Conservation (phyloP, 2,888 invertebrate genomes). For the Tenthredo distinguenda region DNA sequence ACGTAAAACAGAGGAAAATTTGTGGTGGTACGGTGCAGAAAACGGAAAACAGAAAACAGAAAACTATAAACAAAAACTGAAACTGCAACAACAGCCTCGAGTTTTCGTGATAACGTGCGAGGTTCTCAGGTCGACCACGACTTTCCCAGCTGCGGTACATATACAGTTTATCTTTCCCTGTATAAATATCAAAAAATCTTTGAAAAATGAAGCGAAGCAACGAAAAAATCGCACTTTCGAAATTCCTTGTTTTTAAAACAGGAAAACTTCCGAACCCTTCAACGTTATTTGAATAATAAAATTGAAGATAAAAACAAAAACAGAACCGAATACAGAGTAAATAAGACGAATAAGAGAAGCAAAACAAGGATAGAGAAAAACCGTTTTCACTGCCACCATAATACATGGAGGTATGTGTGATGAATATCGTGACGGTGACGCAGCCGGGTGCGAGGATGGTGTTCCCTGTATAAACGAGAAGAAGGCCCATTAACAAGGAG, state of each 20-base stretch:
- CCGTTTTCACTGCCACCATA: neutral
- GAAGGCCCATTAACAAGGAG: slow-evolving; percentile 47
- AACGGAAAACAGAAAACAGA: neutral
- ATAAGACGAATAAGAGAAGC: neutral
- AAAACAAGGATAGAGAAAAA: neutral
- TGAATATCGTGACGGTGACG: slow-evolving; percentile 16
- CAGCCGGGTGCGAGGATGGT: neutral
- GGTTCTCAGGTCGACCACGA: neutral
- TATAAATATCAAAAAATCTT: neutral
- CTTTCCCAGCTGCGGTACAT: neutral
- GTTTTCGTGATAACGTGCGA: slow-evolving; percentile 1
- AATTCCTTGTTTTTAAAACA: neutral
- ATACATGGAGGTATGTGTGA: slow-evolving; percentile 4
- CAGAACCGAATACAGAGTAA: neutral
- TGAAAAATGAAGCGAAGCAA: neutral
- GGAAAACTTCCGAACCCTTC: neutral
- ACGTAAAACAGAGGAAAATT: neutral
- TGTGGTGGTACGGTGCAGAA: neutral
- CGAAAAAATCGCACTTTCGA: neutral
- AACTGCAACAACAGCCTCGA: neutral
- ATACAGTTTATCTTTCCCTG: neutral
- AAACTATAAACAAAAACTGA: neutral
- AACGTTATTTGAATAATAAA: neutral
- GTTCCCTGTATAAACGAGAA: neutral
- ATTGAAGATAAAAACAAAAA: neutral